A percentile compares a stretch with the other conserved stretches of the same genome.
Conservation (phyloP, 2,888 invertebrate species). For the Euplexia lucipara region DNA sequence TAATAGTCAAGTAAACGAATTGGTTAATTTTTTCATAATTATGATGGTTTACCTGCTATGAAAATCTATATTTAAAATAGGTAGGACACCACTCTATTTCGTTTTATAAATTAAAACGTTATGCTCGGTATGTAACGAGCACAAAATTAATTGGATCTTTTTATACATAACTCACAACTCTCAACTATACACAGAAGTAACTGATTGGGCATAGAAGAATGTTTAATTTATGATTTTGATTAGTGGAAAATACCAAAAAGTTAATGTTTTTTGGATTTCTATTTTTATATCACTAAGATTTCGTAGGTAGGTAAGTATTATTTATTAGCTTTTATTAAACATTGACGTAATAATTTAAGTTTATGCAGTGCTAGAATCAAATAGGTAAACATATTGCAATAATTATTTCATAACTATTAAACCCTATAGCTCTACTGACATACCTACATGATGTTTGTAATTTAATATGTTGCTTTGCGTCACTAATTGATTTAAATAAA, state of each 20-base stretch:
- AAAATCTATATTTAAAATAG: background rate
- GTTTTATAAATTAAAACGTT: background rate
- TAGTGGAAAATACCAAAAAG: constrained; percentile 23
- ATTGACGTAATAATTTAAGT: constrained; percentile 9
- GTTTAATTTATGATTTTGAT: constrained; percentile 11
- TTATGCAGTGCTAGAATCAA: constrained; percentile 14
- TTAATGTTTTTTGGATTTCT: constrained; percentile 23
- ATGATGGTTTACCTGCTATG: background rate
- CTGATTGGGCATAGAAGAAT: constrained; percentile 2
- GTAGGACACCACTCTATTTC: background rate
- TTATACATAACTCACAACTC: background rate
- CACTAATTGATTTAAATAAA: constrained; percentile 31
- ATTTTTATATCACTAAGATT: constrained; percentile 31
- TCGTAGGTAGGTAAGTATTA: constrained; percentile 12
- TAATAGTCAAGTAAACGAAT: background rate
- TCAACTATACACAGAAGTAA: constrained; percentile 2
- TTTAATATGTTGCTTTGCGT: constrained; percentile 26
- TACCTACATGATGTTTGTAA: constrained; percentile 6
- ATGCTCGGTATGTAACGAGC: constrained; percentile 1
- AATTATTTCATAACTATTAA: constrained; percentile 16
- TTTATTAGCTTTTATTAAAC: constrained; percentile 21
- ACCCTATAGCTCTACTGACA: constrained; percentile 2
- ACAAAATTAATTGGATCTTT: constrained; percentile 13
- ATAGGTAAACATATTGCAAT: background rate
- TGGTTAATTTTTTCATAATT: background rate